phyloP scores from a whole-genome alignment of 2,113 vertebrate genomes.

The Corydoras maculifer region DNA sequence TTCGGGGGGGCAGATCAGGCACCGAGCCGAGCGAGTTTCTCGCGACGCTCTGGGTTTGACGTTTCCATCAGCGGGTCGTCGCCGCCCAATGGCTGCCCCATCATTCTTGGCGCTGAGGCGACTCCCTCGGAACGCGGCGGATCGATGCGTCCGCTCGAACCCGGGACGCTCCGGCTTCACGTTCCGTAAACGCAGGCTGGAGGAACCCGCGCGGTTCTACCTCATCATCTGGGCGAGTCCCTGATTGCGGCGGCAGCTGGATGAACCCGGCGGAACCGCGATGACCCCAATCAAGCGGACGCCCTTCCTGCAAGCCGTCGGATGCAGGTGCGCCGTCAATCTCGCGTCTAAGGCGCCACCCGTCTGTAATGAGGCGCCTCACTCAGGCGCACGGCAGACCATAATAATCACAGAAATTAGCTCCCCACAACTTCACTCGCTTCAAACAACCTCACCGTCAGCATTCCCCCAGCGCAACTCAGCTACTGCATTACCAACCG shows the following conservation, averaged over 20 bases:
- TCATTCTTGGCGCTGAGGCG: neutral
- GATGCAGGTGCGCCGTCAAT: slow-evolving; percentile 16
- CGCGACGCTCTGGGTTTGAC: neutral
- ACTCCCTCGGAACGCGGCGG: neutral
- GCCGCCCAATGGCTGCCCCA: neutral
- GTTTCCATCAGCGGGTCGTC: slow-evolving; percentile 7
- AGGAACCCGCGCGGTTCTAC: neutral
- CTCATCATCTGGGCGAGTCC: neutral
- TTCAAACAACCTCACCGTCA: too few relatives aligned
- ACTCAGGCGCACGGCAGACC: neutral
- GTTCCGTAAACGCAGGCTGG: neutral
- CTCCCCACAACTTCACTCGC: too few relatives aligned
- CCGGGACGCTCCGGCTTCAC: too few relatives aligned
- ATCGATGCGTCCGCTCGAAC: neutral
- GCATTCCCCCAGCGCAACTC: too few relatives aligned
- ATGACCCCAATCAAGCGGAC: slow-evolving; percentile 36
- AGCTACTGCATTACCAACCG: too few relatives aligned
- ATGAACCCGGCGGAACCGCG: slow-evolving; percentile 35
- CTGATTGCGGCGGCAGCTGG: slow-evolving; percentile 25
- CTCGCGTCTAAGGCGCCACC: neutral
- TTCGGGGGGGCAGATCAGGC: slow-evolving; percentile 7
- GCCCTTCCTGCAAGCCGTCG: slow-evolving; percentile 13
- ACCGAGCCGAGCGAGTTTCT: neutral
- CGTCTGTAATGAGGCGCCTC: neutral
- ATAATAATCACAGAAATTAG: too few relatives aligned